Evolutionary conservation across 2,113 vertebrate species (phyloP), one percentile per base, ranked within the genome.

Genomic region (Suncus etruscus): DNA sequence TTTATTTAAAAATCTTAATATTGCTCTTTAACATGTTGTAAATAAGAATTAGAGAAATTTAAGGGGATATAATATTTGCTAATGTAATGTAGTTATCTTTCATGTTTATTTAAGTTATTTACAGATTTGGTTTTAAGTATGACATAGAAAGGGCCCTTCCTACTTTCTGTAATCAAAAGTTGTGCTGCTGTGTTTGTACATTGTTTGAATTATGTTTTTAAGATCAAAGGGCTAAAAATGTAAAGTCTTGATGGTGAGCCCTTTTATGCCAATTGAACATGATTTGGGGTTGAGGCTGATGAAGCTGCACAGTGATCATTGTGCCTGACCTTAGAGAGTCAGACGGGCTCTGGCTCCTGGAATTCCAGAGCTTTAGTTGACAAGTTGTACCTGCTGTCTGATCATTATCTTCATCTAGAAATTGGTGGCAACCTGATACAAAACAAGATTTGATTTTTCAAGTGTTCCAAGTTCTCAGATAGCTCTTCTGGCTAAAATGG

Each of bases 161-260:
- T 87, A 15, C 65, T 48, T 91, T 18, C 29, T 14, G 22, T 50
- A 80, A 75, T 63, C 47, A 65, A 54, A 92, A 84, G 31, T 47
- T 68, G 63, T 65, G 11, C 75, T 58, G 20, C 27, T 84, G 0
- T 68, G 14, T 89, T 72, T 84, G 48, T 47, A 51, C 20, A 54
- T 50, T 70, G 3, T 81, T 50, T 82, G 65, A 86, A 92, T 8
- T 81, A 22, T 32, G 77, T 73, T 15, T 18, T 50, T 92, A 84
- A 75, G 11, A 78, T 15, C 58, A 58, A 91, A 94, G 87, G n/a
- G 74, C 91, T 95, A 91, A 95, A 91, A 81, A 78, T 68, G 15
- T 48, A 20, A 82, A 6, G 16, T 58, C 31, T 3, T 48, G 16
- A 27, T 48, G 47, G 0, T 45, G 51, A 90, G 16, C n/a, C 18